phyloP scores from a whole-genome alignment of 2,113 vertebrate genomes.

The Chaetops frenatus region DNA sequence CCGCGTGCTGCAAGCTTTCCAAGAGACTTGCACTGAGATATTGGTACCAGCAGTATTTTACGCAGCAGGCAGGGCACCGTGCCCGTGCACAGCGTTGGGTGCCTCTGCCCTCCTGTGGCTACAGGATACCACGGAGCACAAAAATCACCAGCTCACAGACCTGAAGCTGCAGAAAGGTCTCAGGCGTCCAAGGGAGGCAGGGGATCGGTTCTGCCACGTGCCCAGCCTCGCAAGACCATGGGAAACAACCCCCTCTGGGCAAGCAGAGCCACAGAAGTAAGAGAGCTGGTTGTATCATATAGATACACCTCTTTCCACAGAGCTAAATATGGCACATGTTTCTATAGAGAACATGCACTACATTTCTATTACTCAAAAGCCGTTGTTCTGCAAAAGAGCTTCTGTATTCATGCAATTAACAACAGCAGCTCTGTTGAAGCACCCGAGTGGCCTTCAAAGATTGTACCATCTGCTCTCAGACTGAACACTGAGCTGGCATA shows the following conservation, averaged over 20 bases:
- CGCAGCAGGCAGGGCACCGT: fast-evolving
- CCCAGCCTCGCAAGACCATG: neutral
- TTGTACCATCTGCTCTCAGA: neutral
- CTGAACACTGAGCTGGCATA: neutral
- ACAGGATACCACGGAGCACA: neutral
- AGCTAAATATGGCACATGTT: neutral
- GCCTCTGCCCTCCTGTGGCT: neutral
- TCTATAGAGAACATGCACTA: neutral
- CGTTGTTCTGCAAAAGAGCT: neutral
- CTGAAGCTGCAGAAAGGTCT: neutral
- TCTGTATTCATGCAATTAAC: neutral
- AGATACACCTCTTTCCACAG: neutral
- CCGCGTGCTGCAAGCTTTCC: neutral
- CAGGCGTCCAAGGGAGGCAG: fast-evolving
- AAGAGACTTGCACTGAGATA: neutral
- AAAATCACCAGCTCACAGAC: neutral
- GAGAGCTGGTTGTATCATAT: fast-evolving
- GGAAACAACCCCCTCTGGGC: neutral
- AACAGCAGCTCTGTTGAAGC: neutral
- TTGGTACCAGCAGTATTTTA: neutral
- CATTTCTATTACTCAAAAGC: neutral
- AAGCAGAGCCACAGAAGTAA: neutral
- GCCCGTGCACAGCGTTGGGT: fast-evolving
- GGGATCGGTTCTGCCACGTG: neutral
- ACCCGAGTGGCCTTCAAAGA: neutral